Conservation (phyloP, 2,888 invertebrate genomes). For the Drosophila imparisetae region DNA sequence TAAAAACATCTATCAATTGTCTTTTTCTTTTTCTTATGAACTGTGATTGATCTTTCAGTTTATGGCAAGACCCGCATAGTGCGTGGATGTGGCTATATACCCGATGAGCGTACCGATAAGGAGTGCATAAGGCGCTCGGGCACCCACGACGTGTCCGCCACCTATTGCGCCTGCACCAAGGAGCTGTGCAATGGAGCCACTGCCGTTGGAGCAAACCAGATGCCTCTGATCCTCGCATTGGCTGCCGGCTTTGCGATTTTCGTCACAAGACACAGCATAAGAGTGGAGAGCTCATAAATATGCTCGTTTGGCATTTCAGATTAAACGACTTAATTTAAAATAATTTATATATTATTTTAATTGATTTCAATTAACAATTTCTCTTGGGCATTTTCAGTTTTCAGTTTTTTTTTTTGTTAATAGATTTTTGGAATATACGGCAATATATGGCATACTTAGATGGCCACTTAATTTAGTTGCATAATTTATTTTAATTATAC, state of each 20-base stretch:
- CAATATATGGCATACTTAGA: conserved; percentile 5
- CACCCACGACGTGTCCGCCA: conserved; percentile 90
- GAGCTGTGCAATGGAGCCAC: conserved; percentile 90
- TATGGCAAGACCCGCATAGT: conserved; percentile 91
- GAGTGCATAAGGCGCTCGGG: conserved; percentile 89
- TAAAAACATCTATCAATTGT: not conserved
- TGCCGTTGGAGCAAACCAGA: conserved; percentile 49
- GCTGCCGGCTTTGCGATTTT: conserved; percentile 61
- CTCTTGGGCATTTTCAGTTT: conserved; percentile 13
- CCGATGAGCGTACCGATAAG: conserved; percentile 87
- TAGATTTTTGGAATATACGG: conserved; percentile 19
- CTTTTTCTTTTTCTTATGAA: not conserved
- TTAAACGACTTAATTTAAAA: conserved; percentile 5
- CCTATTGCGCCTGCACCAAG: conserved; percentile 91
- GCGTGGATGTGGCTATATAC: conserved; percentile 92
- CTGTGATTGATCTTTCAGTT: conserved; percentile 86
- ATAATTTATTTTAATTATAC: conserved; percentile 44
- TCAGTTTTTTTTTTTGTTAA: not conserved
- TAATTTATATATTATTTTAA: conserved; percentile 8
- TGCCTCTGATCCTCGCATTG: conserved; percentile 67
- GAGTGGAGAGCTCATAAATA: conserved; percentile 69
- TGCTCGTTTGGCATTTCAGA: conserved; percentile 37
- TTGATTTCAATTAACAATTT: conserved; percentile 9
- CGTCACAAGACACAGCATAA: conserved; percentile 68
- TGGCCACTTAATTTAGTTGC: conserved; percentile 47